Percentiles rank a stretch among this genome's conserved stretches.
These are phyloP conservation scores for Diglossa cyanea DNA, from an alignment of 2,797 vertebrate species.

Conservation along the genomic window DNA sequence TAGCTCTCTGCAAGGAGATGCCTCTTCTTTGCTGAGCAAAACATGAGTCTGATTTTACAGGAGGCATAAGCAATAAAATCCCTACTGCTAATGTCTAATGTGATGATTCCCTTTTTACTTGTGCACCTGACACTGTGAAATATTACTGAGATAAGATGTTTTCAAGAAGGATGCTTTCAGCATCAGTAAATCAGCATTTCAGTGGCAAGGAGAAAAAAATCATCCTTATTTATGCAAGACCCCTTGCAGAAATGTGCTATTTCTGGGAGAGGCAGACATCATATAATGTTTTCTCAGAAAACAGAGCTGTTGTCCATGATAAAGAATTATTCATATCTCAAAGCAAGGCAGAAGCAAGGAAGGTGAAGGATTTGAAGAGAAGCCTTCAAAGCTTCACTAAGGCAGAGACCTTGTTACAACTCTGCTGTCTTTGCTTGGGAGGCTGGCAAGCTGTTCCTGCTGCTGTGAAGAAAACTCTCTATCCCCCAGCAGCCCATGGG, in stretches of 20 bases:
- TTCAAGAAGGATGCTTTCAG: conserved; percentile 11
- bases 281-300: background rate
- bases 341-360: background rate
- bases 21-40: background rate
- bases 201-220: background rate
- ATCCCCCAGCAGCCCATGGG: background rate
- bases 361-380: background rate
- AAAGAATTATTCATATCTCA: background rate
- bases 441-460: background rate
- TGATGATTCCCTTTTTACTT: conserved; percentile 48
- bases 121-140: conserved; percentile 50
- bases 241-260: background rate
- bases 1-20: background rate
- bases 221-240: background rate
- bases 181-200: conserved; percentile 25
- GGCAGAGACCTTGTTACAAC: background rate
- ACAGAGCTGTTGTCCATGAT: background rate
- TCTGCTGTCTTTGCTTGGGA: background rate
- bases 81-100: conserved; percentile 20
- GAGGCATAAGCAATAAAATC: conserved; percentile 44
- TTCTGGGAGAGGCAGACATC: background rate
- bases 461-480: background rate
- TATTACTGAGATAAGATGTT: conserved; percentile 47
- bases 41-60: conserved; percentile 31
- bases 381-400: background rate